Evolutionary conservation across 2,888 invertebrate species (phyloP).

Genomic region (Chelonus formosanus): DNA sequence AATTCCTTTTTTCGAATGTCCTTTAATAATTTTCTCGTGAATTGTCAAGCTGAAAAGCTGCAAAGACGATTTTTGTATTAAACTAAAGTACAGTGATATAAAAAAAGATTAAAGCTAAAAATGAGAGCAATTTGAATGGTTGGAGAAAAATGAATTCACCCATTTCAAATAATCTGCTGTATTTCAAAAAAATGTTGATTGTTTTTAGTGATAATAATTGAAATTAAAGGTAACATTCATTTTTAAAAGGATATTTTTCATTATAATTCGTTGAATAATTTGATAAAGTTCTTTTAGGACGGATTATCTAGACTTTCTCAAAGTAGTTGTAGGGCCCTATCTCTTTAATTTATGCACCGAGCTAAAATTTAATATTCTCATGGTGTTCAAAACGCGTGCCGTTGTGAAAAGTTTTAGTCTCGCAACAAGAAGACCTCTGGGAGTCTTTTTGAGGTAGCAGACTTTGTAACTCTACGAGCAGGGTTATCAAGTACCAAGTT

Average conservation of each 20-base stretch:
- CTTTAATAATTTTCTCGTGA: no score
- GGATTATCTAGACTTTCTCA: background rate
- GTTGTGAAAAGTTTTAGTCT: conserved; percentile 38
- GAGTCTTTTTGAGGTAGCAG: conserved; percentile 29
- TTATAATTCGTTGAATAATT: conserved; percentile 2
- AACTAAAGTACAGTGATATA: no score
- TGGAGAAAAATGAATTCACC: no score
- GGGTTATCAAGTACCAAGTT: conserved; percentile 17
- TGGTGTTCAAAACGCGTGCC: conserved; percentile 48
- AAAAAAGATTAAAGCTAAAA: no score
- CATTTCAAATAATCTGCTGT: no score
- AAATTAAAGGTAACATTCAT: no score
- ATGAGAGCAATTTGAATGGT: no score
- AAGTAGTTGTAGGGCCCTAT: conserved; percentile 4
- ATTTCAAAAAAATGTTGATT: no score
- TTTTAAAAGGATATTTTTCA: background rate
- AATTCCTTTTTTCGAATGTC: no score
- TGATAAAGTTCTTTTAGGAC: conserved; percentile 6
- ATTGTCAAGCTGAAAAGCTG: no score
- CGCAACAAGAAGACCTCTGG: conserved; percentile 36
- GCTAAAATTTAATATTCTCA: conserved; percentile 63
- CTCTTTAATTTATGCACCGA: conserved; percentile 61
- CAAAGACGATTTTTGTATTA: no score
- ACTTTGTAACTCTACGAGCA: conserved; percentile 34
- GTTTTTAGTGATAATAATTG: no score